Base-by-base conservation (phyloP, 2,888 invertebrate species). In the Theretra japonica region DNA sequence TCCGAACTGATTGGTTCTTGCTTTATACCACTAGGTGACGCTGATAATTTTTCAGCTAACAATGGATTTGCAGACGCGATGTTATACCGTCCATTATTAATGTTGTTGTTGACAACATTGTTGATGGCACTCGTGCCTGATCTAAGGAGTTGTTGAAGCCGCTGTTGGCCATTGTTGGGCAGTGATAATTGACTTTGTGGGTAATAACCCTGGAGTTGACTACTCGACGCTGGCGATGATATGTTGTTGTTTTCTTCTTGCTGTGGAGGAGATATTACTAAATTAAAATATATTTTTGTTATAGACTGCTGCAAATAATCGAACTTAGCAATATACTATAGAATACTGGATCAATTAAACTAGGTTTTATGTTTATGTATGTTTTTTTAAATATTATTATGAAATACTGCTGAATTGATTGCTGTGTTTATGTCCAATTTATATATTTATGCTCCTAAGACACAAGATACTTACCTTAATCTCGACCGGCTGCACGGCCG, bases 41-140 rank as follows among this genome's bases (percentile, higher is more conserved):
- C 97, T 84, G 98, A 95, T 77, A 96, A 90, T 87, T 97, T 97
- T 95, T 98, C 98, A 80, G 98, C 98, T 75, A 98, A 95, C 78
- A 98, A 91, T 21, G 98, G 98, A 91, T 98, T 98, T 68, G 97
- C 97, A 17, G 98, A 97, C 41, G 97, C 97, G 77, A 98, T 97
- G 79, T 97, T 97, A 87, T 96, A 97, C 86, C 96, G 93, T 80
- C 96, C 95, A 83, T 95, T 95, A 82, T 95, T 95, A 75, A 94
- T 95, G 68, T 89, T 93, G 75, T 88, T 92, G n/a, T 88, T 85
- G 72, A 93, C 90, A 74, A 87, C 90, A 80, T 90, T 91, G 87
- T 93, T 89, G 88, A 94, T 87, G 82, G 95, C 88, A 86, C 90
- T 87, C 78, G 95, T 90, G 85, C 95, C 89, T 73, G 95, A 91